Base-by-base conservation (phyloP, 2,888 invertebrate species). In the Cantharis nigra region DNA sequence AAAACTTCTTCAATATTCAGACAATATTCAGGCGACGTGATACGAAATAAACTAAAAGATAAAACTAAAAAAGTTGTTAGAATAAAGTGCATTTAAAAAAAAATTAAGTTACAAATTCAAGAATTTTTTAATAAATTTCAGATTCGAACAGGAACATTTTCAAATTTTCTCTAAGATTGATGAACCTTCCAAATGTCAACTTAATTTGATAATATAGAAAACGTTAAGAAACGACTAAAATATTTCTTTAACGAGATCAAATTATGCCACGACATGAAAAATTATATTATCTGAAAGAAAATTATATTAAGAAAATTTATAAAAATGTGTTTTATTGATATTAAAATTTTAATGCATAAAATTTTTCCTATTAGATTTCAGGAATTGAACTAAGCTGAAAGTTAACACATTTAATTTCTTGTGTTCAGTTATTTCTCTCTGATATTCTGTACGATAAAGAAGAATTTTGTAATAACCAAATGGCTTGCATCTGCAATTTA, bases 1-100 rank as follows among this genome's bases (percentile, higher is more conserved):
- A 78, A 76, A 78, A 78, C 76, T 78, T 76, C 73, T 73, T 73
- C 73, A 76, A 78, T 78, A 78, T 78, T 76, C 76, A 78, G 26
- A 26, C 75, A 76, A 78, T 76, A 78, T 78, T 78, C 76, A 69
- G 67, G 76, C 73, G 69, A 78, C 78, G 78, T 78, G 75, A 75
- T 70, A 67, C 78, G 72, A 78, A 78, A 75, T 75, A 75, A 70
- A 64, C 69, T 71, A 28, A 62, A 78, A 72, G 64, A 72, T 75
- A 75, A 78, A 75, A 78, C 72, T 78, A 71, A 74, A 73, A 30
- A 71, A 77, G 67, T 77, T 70, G 73, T 20, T 67, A 71, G 33
- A 71, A 70, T 70, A 65, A 76, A 64, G 62, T 71, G 63, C 72
- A 76, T 63, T 69, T 49, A 76, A 76, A 76, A 33, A 63, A 10